Evolutionary conservation across 1,140 invertebrate genomes (phyloP).

Genomic region (Ceratitis capitata): DNA sequence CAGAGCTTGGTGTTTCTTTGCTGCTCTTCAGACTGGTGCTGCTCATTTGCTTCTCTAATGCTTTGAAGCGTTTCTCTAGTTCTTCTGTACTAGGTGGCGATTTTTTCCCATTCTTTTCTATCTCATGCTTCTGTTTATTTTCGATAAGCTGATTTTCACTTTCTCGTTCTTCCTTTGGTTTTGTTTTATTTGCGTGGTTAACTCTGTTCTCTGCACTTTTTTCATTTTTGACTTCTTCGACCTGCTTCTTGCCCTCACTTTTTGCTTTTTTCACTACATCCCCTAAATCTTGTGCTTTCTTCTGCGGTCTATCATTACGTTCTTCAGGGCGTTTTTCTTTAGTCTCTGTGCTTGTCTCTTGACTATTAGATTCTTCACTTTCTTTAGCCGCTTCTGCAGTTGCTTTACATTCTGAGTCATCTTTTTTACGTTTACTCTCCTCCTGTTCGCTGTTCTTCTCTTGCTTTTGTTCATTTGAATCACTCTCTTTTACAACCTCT

Average conservation of each 20-base stretch:
- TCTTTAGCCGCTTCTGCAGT: not conserved
- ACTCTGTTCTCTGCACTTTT: not conserved
- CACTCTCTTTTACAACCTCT: not conserved
- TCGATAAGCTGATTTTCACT: no score
- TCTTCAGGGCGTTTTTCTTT: not conserved
- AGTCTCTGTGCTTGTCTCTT: not conserved
- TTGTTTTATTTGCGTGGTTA: not conserved
- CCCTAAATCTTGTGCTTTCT: no score
- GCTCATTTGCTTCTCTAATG: slow-evolving; percentile 56
- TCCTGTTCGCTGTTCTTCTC: not conserved
- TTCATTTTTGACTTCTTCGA: not conserved
- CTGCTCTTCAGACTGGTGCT: slow-evolving; percentile 45
- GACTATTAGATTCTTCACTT: not conserved
- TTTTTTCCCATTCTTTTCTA: slow-evolving; percentile 44
- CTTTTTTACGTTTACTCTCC: not conserved
- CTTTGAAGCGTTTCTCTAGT: slow-evolving; percentile 58
- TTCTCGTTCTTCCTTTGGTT: not conserved
- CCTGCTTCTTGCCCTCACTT: not conserved
- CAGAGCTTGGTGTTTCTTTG: not conserved
- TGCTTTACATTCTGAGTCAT: not conserved
- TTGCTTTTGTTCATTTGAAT: not conserved
- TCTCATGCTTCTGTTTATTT: no score
- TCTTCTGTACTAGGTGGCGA: slow-evolving; percentile 58
- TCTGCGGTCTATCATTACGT: not conserved
- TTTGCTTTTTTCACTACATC: not conserved